Conservation (phyloP, 2,113 vertebrate species). For the Fulica atra region DNA sequence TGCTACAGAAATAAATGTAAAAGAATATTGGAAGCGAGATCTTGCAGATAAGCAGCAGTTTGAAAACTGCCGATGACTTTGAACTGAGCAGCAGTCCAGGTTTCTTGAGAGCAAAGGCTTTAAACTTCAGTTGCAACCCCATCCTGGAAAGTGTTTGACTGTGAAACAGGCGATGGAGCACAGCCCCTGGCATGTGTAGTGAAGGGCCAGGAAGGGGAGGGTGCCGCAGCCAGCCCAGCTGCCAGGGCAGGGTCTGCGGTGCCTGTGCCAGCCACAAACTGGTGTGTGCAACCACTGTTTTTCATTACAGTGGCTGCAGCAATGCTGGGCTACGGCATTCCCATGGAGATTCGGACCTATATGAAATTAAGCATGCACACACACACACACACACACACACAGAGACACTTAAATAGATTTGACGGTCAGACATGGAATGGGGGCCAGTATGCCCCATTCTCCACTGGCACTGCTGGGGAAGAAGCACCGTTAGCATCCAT, state of each 20-base stretch:
- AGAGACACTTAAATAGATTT: slow-evolving; percentile 23
- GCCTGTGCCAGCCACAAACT: neutral
- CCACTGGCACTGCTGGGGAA: neutral
- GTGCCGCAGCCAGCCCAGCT: neutral
- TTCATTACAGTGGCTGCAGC: slow-evolving; percentile 25
- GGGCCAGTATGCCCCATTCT: neutral
- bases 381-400: neutral
- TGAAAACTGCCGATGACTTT: neutral
- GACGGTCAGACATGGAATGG: neutral
- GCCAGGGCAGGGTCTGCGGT: neutral
- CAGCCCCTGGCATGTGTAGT: neutral
- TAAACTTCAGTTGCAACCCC: neutral
- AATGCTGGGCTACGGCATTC: slow-evolving; percentile 21
- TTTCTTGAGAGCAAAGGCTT: neutral
- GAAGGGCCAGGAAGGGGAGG: neutral
- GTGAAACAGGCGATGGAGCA: neutral
- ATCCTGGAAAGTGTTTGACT: neutral
- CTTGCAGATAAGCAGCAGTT: neutral
- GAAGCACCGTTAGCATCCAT: neutral
- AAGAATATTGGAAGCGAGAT: neutral
- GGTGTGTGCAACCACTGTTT: neutral
- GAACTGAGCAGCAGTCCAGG: neutral
- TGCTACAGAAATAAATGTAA: neutral
- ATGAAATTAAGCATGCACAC: slow-evolving; percentile 42
- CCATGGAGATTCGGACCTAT: neutral